A percentile compares a stretch with the other conserved stretches of the same genome.
phyloP scores from a whole-genome alignment of 2,797 vertebrate species.

The Myoxocephalus aenaeus region DNA sequence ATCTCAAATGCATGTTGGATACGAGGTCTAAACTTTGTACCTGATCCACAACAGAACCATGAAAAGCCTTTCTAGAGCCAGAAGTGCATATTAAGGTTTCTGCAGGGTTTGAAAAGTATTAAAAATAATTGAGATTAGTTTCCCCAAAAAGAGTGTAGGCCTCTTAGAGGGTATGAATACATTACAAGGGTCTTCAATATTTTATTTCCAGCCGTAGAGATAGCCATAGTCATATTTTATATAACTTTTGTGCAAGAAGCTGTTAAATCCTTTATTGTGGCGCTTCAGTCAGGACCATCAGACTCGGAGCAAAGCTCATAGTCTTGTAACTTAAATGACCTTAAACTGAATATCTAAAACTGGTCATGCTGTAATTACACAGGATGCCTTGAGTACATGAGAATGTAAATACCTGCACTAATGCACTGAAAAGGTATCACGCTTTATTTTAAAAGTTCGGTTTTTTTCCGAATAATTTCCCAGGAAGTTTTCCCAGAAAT shows the following conservation, averaged over 20 bases:
- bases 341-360: background rate
- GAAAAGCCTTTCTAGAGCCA: background rate
- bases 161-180: too few species aligned
- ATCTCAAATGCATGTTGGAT: background rate
- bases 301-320: background rate
- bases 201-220: background rate
- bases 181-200: background rate
- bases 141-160: too few species aligned
- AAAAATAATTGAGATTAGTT: too few species aligned
- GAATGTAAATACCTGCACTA: background rate
- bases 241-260: background rate
- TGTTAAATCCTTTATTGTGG: background rate
- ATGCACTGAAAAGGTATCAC: background rate
- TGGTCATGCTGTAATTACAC: too few species aligned
- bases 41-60: background rate
- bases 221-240: too few species aligned
- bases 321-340: background rate
- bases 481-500: constrained; percentile 4
- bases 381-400: background rate
- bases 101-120: background rate
- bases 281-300: background rate
- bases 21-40: background rate
- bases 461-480: background rate
- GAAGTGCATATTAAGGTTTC: background rate
- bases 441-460: background rate